These are phyloP conservation scores for Cerastoderma edule DNA, from an alignment of 2,888 invertebrate species.

Conservation along the genomic window DNA sequence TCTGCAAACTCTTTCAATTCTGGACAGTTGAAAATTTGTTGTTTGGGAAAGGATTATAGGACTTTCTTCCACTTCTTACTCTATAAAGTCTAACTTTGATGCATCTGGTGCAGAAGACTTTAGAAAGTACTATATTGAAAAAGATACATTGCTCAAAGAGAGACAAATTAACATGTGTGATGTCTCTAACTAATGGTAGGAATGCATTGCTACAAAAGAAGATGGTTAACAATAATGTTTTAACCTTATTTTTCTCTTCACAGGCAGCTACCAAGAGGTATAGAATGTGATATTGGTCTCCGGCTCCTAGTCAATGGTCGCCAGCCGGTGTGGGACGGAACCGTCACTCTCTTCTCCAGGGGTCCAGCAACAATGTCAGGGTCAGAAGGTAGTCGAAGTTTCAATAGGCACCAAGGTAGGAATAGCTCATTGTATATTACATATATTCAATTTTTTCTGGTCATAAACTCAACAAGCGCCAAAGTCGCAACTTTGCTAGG, in stretches of 20 bases:
- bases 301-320: slow-evolving; percentile 46
- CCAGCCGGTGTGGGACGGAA: slow-evolving; percentile 66
- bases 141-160: background rate
- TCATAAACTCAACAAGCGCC: too few relatives aligned
- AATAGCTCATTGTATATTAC: too few relatives aligned
- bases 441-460: too few relatives aligned
- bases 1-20: too few relatives aligned
- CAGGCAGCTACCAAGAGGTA: slow-evolving; percentile 51
- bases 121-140: background rate
- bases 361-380: slow-evolving; percentile 14
- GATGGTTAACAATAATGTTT: background rate
- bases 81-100: background rate
- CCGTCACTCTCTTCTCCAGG: slow-evolving; percentile 66
- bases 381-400: slow-evolving; percentile 1
- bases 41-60: too few relatives aligned
- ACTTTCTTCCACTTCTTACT: background rate
- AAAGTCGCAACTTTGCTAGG: too few relatives aligned
- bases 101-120: background rate
- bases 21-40: too few relatives aligned
- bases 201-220: background rate
- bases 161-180: background rate
- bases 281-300: slow-evolving; percentile 63
- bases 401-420: slow-evolving; percentile 16
- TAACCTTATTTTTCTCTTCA: background rate
- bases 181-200: background rate